Evolutionary conservation across 23 tunicate species (phyloP).

Genomic region (Trididemnum clinides): DNA sequence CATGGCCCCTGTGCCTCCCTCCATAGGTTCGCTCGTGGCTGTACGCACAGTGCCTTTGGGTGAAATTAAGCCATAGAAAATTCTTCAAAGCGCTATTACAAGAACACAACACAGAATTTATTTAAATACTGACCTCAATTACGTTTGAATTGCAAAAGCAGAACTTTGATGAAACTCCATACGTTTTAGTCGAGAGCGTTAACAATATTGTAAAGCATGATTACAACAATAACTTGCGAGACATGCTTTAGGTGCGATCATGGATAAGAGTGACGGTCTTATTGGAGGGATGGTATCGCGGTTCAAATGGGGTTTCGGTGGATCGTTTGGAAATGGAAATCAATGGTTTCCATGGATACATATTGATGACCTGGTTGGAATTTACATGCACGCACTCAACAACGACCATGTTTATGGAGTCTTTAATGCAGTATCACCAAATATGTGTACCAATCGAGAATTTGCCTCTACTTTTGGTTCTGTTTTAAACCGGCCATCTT

Average conservation of each 20-base stretch:
- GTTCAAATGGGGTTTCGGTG: constrained; percentile 72
- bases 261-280: constrained; percentile 69
- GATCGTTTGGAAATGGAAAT: constrained; percentile 52
- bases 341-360: constrained; percentile 98
- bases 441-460: constrained; percentile 43
- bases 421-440: constrained; percentile 87
- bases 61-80: no score
- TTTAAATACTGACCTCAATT: no score
- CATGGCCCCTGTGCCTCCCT: no score
- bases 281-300: constrained; percentile 41
- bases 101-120: no score
- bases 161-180: no score
- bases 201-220: no score
- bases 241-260: constrained; percentile 80
- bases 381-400: constrained; percentile 56
- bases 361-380: constrained; percentile 79
- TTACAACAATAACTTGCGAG: no score
- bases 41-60: no score
- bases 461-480: constrained; percentile 46
- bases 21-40: no score
- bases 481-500: constrained; percentile 61
- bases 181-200: no score
- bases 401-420: constrained; percentile 63
- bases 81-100: no score
- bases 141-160: no score